Base-by-base conservation (phyloP, 2,888 invertebrate genomes). In the Catonia carolina region DNA sequence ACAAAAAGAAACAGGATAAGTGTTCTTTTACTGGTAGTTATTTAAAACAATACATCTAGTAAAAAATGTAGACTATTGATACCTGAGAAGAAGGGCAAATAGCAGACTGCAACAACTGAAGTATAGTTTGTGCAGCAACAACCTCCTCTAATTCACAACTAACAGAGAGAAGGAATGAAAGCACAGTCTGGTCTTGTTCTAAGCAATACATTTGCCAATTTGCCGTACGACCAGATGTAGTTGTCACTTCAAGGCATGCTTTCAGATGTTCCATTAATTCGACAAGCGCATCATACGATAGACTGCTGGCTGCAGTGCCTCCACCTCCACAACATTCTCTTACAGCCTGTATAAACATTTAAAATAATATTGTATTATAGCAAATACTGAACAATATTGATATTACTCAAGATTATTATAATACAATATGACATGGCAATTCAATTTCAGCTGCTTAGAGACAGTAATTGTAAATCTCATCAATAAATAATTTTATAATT, bases 201-300 rank as follows among this genome's bases (percentile, higher is more conserved):
- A 81, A 72, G 69, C 93, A 94, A 71, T 89, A 89, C 69, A 86
- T 81, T 73, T 97, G 96, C 97, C 97, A 98, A 76, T 97, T 97
- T 64, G 89, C 86, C 0, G 94, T 92, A 53, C 97, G 85, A 27
- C 61, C 59, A 10, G 42, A 41, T 53, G 86, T 84, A 52, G 86
- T 83, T 33, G 95, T 95, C 57, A 97, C 90, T 72, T 98, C 97
- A 51, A 89, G 84, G 67, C 96, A 95, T 3, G 89, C 86, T 75
- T 96, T 95, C 61, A 98, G 76, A 72, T 96, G 94, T 67, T 97
- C 97, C 68, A 97, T 93, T 56, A 97, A 79, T 64, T 89, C 89
- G 4, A 96, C 94, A n/a, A 96, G 80, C 4, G 87, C 84, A 72
- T 96, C 94, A 68, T 96, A 96, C 0, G 60, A 61, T 37, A 64